Evolutionary conservation across 2,888 invertebrate species (phyloP), one percentile per base, ranked within the genome.

Genomic region (Camptogramma bilineatum): DNA sequence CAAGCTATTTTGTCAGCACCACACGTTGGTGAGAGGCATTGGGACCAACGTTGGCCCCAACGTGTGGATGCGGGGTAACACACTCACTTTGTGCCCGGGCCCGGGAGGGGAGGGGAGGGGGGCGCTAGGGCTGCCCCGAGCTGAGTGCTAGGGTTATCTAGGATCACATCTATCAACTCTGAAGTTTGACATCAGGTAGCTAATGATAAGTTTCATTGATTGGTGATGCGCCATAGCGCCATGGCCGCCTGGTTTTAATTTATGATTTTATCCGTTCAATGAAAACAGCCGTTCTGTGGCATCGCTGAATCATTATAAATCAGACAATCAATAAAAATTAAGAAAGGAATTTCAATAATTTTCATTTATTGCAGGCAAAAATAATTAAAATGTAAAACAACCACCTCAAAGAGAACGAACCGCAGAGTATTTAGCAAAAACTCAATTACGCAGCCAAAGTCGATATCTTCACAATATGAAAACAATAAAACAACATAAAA

Each of bases 21-120:
- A n/a, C n/a, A n/a, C n/a, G n/a, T n/a, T n/a, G n/a, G n/a, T n/a
- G n/a, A n/a, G n/a, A n/a, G n/a, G n/a, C n/a, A n/a, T n/a, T n/a
- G n/a, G n/a, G n/a, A n/a, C n/a, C n/a, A n/a, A n/a, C n/a, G n/a
- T n/a, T n/a, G n/a, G n/a, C n/a, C n/a, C n/a, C n/a, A n/a, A n/a
- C n/a, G n/a, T n/a, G n/a, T n/a, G n/a, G n/a, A n/a, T n/a, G n/a
- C n/a, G n/a, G n/a, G n/a, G n/a, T n/a, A 92, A 93, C 92, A 92
- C 91, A 91, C 92, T 91, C 91, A 87, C 93, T 92, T 91, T 91
- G 92, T 88, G 87, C 83, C 75, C 77, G 68, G 72, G 58, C 76
- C 80, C 78, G 78, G n/a, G n/a, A 58, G 70, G 28, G 28, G 28
- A 7, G 28, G 28, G 28, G n/a, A n/a, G 72, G 76, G 78, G 78